A percentile compares a stretch with the other conserved stretches of the same genome.
Conservation (phyloP, 2,888 invertebrate species). For the Athalia cordata region DNA sequence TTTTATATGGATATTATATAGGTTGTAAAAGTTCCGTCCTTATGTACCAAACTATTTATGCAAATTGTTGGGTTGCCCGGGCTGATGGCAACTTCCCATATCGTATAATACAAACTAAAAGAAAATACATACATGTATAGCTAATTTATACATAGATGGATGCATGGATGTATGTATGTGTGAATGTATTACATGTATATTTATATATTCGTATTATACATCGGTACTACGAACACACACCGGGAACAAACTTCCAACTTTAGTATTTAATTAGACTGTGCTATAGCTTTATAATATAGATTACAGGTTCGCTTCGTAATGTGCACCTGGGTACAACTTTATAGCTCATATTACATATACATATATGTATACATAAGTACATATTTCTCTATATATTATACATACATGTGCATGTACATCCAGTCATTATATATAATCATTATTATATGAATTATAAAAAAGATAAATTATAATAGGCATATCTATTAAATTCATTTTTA, state of each 20-base stretch:
- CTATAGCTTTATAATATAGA: background rate
- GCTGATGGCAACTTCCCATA: background rate
- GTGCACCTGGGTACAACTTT: background rate
- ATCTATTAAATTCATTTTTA: no score
- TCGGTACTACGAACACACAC: no score
- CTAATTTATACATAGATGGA: background rate
- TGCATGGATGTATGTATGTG: no score
- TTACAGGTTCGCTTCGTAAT: conserved; percentile 1
- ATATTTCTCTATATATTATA: no score
- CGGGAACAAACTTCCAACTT: background rate
- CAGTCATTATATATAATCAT: no score
- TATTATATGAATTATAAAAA: no score
- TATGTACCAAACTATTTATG: conserved; percentile 33
- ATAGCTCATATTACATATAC: no score
- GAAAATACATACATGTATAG: background rate
- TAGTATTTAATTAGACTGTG: conserved; percentile 21
- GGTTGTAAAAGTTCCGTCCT: conserved; percentile 31
- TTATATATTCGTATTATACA: background rate
- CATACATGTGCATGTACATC: no score
- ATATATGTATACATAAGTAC: no score
- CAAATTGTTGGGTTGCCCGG: conserved; percentile 36
- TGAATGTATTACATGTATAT: background rate
- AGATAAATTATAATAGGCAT: no score
- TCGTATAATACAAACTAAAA: background rate
- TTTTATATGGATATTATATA: no score